Conservation (phyloP, 2,888 invertebrate genomes). For the Enchytraeus crypticus region DNA sequence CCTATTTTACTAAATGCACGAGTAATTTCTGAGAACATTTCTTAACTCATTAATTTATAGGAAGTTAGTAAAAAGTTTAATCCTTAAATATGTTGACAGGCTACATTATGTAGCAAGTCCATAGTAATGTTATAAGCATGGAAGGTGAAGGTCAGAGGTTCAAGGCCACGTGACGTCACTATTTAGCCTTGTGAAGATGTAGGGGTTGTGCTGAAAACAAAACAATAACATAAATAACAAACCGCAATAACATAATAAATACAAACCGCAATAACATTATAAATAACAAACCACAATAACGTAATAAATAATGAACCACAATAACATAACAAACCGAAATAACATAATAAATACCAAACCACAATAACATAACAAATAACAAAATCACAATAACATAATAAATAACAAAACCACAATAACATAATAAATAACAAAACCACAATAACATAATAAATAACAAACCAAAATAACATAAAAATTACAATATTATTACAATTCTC, state of each 20-base stretch:
- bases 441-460: no score
- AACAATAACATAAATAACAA: not conserved
- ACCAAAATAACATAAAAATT: no score
- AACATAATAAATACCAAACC: not conserved
- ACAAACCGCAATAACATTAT: not conserved
- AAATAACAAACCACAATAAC: not conserved
- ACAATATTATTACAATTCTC: no score
- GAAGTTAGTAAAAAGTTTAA: no score
- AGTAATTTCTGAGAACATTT: no score
- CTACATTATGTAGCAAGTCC: no score
- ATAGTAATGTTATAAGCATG: no score
- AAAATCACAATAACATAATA: not conserved
- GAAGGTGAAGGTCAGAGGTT: no score
- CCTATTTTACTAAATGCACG: no score
- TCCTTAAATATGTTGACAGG: no score
- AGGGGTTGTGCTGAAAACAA: slow-evolving; percentile 14
- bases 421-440: not conserved
- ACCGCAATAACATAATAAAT: not conserved
- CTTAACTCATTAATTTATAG: no score
- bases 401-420: not conserved
- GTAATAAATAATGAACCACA: not conserved
- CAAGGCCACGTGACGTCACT: slow-evolving; percentile 10
- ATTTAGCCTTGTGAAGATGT: slow-evolving; percentile 12
- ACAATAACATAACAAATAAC: not conserved
- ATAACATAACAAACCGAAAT: not conserved